Conservation (phyloP, 2,888 invertebrate species). For the Parapristionchus giblindavisi region DNA sequence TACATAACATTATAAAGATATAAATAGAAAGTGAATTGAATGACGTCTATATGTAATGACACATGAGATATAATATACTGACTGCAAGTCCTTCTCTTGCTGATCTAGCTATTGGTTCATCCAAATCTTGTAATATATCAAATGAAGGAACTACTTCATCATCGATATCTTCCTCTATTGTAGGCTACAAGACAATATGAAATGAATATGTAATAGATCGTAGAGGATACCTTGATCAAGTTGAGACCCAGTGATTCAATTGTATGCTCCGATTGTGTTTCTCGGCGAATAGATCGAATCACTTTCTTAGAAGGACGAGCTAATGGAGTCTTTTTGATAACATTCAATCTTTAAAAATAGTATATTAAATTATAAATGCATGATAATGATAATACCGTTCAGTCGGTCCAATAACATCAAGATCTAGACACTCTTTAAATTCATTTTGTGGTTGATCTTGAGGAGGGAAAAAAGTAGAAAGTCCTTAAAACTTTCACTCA, state of each 20-base stretch:
- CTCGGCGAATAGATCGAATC: too few relatives aligned
- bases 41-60: too few relatives aligned
- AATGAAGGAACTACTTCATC: neutral
- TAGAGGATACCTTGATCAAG: conserved; percentile 5
- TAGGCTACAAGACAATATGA: neutral
- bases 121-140: neutral
- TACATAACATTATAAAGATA: too few relatives aligned
- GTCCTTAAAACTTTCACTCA: neutral
- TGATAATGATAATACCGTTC: neutral
- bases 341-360: conserved; percentile 40
- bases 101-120: conserved; percentile 3
- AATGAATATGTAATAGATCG: neutral
- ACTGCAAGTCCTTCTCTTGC: conserved; percentile 23
- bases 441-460: neutral
- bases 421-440: conserved; percentile 25
- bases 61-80: too few relatives aligned
- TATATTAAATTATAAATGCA: neutral
- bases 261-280: neutral
- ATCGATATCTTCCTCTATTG: neutral
- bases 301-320: conserved; percentile 4
- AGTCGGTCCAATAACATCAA: conserved; percentile 41
- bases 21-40: too few relatives aligned
- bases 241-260: neutral
- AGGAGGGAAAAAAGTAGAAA: neutral
- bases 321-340: neutral